Percentiles rank a stretch among this genome's conserved stretches.
These are phyloP conservation scores for Linurgus olivaceus DNA, from an alignment of 2,797 vertebrate species.

Conservation along the genomic window DNA sequence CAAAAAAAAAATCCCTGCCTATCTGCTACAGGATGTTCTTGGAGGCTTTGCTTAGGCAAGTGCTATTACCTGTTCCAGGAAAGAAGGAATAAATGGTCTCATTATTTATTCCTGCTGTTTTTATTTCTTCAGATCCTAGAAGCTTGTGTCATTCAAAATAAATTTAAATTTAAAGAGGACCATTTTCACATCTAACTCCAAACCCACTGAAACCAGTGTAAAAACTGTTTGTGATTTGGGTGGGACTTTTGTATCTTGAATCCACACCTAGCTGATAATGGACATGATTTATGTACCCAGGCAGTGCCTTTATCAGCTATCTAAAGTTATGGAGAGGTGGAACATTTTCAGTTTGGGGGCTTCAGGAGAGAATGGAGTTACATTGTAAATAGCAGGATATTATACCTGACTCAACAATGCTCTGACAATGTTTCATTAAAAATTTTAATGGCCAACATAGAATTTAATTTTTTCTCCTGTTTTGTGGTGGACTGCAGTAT, in stretches of 20 bases:
- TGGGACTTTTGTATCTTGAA: neutral
- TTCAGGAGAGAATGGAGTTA: neutral
- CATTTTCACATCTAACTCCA: neutral
- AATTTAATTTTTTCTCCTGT: neutral
- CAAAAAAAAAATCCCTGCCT: fast-evolving
- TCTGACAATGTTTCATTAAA: neutral
- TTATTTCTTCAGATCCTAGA: neutral
- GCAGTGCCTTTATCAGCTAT: neutral
- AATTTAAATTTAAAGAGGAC: neutral
- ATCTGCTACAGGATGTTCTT: neutral
- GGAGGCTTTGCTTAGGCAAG: neutral
- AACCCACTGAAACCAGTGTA: neutral
- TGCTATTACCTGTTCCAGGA: neutral
- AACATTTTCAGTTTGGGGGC: neutral
- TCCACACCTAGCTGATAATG: neutral
- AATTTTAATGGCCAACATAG: neutral
- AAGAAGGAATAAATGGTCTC: neutral
- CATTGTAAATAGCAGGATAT: neutral
- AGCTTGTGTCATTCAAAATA: neutral
- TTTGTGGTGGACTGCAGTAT: neutral
- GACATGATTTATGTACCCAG: neutral
- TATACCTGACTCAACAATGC: neutral
- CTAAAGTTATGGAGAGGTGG: fast-evolving
- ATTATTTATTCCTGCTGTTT: neutral
- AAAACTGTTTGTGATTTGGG: neutral